phyloP scores from a whole-genome alignment of 37 sponge, comb jelly and placozoan genomes.

The Aplysina aerophoba region DNA sequence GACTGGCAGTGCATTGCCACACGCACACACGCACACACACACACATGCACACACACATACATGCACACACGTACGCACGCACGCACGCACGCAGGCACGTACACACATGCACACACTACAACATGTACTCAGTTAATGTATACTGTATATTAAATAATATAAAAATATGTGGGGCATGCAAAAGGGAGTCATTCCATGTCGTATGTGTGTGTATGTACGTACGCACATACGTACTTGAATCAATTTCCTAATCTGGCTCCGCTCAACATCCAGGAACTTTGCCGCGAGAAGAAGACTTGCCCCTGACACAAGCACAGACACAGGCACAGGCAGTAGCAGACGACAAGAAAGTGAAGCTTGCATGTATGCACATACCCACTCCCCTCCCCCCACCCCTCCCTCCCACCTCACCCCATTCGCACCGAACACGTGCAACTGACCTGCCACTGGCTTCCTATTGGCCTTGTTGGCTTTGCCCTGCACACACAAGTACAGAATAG shows the following conservation, averaged over 20 bases:
- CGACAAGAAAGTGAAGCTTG: no score
- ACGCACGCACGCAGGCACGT: no score
- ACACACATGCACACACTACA: no score
- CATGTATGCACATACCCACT: slow-evolving; percentile 15
- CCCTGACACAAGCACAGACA: slow-evolving; percentile 38
- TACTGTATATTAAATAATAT: no score
- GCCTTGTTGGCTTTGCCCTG: slow-evolving; percentile 80
- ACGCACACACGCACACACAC: no score
- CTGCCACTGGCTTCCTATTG: slow-evolving; percentile 71
- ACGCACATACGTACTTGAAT: slow-evolving; percentile 57
- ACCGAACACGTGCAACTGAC: slow-evolving; percentile 36
- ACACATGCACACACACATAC: no score
- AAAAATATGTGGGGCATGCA: no score
- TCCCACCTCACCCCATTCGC: not conserved
- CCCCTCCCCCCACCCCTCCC: not conserved
- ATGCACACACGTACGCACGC: no score
- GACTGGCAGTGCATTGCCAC: no score
- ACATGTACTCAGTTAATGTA: no score
- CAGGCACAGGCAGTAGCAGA: not conserved
- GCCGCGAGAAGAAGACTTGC: slow-evolving; percentile 79
- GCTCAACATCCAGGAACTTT: slow-evolving; percentile 62
- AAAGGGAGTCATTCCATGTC: no score
- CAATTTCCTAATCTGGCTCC: slow-evolving; percentile 46
- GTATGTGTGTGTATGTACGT: no score
- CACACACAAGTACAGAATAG: not conserved